Conservation (phyloP, 2,888 invertebrate genomes). For the Hypomecis punctinalis region DNA sequence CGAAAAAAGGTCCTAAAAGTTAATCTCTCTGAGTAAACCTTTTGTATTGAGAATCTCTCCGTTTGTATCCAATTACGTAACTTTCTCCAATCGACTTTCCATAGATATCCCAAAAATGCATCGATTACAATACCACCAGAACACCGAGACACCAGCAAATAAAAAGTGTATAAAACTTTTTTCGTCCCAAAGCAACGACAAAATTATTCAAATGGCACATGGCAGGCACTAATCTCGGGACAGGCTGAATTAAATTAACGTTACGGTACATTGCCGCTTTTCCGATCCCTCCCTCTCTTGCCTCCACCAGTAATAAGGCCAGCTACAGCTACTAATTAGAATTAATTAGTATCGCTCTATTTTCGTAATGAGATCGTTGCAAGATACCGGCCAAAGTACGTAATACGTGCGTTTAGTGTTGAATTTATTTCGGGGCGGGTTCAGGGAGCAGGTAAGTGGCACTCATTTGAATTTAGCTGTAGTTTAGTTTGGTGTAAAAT, state of each 20-base stretch:
- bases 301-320: slow-evolving; percentile 56
- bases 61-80: slow-evolving; percentile 23
- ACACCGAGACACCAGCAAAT: slow-evolving; percentile 43
- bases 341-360: slow-evolving; percentile 67
- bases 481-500: slow-evolving; percentile 29
- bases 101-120: slow-evolving; percentile 34
- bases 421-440: slow-evolving; percentile 34
- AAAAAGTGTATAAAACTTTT: slow-evolving; percentile 48
- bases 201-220: slow-evolving; percentile 71
- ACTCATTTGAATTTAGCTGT: slow-evolving; percentile 22
- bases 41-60: slow-evolving; percentile 11
- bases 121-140: slow-evolving; percentile 38
- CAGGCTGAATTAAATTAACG: slow-evolving; percentile 68
- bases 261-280: slow-evolving; percentile 72
- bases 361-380: slow-evolving; percentile 54
- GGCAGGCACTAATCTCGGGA: slow-evolving; percentile 59
- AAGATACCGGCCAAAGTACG: slow-evolving; percentile 42
- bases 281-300: slow-evolving; percentile 60
- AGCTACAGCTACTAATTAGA: slow-evolving; percentile 68
- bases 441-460: slow-evolving; percentile 29
- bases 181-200: slow-evolving; percentile 61
- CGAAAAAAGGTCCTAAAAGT: no score
- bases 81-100: slow-evolving; percentile 30
- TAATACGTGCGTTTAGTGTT: slow-evolving; percentile 34
- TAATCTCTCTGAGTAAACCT: no score